Percentiles rank a stretch among this genome's conserved stretches.
phyloP scores from a whole-genome alignment of 2,113 vertebrate species.

The Nothocercus julius region DNA sequence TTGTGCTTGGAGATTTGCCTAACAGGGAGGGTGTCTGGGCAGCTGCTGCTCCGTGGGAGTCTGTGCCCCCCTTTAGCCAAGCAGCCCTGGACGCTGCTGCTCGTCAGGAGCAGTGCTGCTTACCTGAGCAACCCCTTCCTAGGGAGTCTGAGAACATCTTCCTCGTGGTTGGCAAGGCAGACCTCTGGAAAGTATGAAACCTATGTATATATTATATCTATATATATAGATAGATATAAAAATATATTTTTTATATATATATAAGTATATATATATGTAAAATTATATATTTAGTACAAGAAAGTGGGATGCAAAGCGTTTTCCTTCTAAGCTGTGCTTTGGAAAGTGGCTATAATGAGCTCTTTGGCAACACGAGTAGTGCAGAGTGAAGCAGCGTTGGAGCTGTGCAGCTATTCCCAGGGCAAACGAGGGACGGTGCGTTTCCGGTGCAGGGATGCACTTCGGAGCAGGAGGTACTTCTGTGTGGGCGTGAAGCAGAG shows the following conservation, averaged over 20 bases:
- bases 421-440: background rate
- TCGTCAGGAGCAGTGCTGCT: conserved; percentile 17
- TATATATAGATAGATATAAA: too few relatives aligned
- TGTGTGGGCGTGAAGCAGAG: background rate
- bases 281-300: background rate
- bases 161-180: background rate
- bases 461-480: background rate
- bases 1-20: conserved; percentile 57
- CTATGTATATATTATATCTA: background rate
- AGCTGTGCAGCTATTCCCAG: background rate
- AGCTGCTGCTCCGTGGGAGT: conserved; percentile 3
- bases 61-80: background rate
- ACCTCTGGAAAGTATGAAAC: conserved; percentile 23
- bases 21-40: conserved; percentile 9
- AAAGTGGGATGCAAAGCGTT: background rate
- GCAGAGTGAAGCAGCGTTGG: background rate
- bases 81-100: conserved; percentile 24
- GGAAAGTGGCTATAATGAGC: background rate
- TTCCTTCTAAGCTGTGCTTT: background rate
- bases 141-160: background rate
- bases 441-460: background rate
- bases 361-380: background rate
- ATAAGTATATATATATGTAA: background rate
- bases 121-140: background rate
- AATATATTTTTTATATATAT: too few relatives aligned